phyloP scores from a whole-genome alignment of 2,797 vertebrate genomes.

The Sebastes nivosus region DNA sequence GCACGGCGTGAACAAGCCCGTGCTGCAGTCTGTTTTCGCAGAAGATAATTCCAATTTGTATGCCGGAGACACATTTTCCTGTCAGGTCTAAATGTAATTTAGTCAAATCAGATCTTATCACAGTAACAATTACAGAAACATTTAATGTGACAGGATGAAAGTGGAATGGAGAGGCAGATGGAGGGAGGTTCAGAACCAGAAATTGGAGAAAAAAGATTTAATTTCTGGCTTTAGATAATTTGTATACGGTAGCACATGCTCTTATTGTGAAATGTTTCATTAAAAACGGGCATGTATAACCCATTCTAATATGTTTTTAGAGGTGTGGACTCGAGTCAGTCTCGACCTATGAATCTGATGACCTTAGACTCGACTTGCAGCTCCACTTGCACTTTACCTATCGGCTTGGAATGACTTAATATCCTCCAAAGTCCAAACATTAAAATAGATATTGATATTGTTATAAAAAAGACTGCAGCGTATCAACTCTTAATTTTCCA shows the following conservation, averaged over 20 bases:
- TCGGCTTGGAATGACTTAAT: background rate
- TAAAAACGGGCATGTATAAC: background rate
- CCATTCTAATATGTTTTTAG: background rate
- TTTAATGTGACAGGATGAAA: constrained; percentile 34
- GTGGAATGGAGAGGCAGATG: background rate
- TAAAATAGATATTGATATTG: background rate
- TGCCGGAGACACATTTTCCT: constrained; percentile 16
- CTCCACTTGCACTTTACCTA: background rate
- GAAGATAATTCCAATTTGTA: constrained; percentile 24
- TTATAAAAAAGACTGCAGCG: background rate
- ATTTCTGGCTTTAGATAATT: background rate
- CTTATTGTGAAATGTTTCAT: background rate
- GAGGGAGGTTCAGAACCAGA: background rate
- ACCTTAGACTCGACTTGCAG: background rate
- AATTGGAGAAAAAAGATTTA: background rate
- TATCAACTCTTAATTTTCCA: background rate
- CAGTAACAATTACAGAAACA: constrained; percentile 34
- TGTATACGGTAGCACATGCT: background rate
- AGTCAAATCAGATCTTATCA: constrained; percentile 43
- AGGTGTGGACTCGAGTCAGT: background rate
- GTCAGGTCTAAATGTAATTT: constrained; percentile 31
- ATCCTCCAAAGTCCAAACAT: background rate
- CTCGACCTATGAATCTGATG: background rate
- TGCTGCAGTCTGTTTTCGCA: background rate
- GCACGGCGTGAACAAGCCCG: background rate